A percentile compares a stretch with the other conserved stretches of the same genome.
Conservation (phyloP, 2,888 invertebrate genomes). For the Bellardia pandia region DNA sequence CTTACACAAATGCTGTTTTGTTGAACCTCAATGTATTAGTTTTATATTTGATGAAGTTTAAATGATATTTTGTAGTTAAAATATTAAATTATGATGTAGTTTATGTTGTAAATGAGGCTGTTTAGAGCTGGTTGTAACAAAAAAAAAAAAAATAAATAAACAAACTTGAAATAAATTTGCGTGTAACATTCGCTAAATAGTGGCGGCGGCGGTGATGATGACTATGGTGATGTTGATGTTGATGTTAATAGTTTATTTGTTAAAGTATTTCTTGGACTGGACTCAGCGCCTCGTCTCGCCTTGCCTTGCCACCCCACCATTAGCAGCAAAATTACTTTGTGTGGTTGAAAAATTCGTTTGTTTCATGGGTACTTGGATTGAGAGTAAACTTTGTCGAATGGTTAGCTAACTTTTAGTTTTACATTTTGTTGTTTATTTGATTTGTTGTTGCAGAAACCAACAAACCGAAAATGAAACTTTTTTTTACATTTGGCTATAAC, state of each 20-base stretch:
- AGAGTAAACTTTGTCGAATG: conserved; percentile 67
- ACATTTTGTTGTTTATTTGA: conserved; percentile 36
- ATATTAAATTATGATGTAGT: conserved; percentile 37
- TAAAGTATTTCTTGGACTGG: conserved; percentile 15
- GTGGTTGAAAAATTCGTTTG: conserved; percentile 27
- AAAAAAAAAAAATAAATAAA: conserved; percentile 43
- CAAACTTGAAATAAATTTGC: conserved; percentile 59
- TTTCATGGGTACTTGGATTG: conserved; percentile 50
- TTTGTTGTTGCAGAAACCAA: conserved; percentile 59
- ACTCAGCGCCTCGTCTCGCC: neutral
- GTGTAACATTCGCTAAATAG: conserved; percentile 40
- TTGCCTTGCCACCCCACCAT: neutral
- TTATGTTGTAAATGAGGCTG: conserved; percentile 46
- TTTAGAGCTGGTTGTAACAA: conserved; percentile 38
- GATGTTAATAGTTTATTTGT: conserved; percentile 47
- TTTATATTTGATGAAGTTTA: neutral
- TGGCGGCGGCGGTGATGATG: conserved; percentile 6
- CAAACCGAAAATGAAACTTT: conserved; percentile 66
- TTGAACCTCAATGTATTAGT: no score
- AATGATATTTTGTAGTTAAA: conserved; percentile 41
- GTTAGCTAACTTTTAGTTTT: conserved; percentile 45
- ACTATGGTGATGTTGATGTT: conserved; percentile 1
- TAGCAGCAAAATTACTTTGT: neutral
- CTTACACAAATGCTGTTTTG: no score
- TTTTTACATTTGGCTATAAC: conserved; percentile 53